Base-by-base conservation (phyloP, 2,797 vertebrate genomes). In the Parotocinclus haroldoi region DNA sequence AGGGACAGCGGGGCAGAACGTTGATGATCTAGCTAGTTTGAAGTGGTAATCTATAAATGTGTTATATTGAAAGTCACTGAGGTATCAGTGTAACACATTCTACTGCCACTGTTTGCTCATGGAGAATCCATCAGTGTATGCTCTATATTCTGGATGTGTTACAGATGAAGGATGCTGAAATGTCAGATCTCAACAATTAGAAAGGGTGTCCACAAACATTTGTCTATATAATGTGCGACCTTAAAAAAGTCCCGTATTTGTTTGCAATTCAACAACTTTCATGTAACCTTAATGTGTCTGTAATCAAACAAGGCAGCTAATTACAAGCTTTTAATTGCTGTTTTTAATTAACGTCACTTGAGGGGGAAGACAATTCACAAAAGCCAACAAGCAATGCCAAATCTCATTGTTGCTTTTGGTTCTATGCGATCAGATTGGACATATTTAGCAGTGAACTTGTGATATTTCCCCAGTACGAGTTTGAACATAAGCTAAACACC, bases 301-400 rank as follows among this genome's bases (percentile, higher is more conserved):
- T 77, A 80, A 84, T 83, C 78, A 75, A 83, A 82, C 69, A 74
- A 74, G 71, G 61, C 64, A 77, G 62, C 62, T 79, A 79, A 82
- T 87, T 84, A 77, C 68, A 69, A 63, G 16, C 56, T 73, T 49
- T 69, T 80, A 73, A 82, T 72, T 76, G 48, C 49, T 36, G 45
- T 16, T 76, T 76, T 81, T 75, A 75, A 81, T 74, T 77, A 77
- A 52, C 45, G 62, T 49, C 62, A 69, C 40, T 73, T 69, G 51
- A 13, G 7, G 44, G 49, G 56, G 57, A 12, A 70, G 51, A 59
- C 57, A 68, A 68, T 59, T 38, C 18, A 63, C 55, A 53, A 49
- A 64, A 19, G 62, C 57, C 61, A 58, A 19, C 63, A 66, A 55
- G 53, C 67, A 52, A 49, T 51, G 45, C 45, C 40, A 63, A 58